These are phyloP conservation scores for Drosophila kuntzei DNA, from an alignment of 2,888 invertebrate species.

Conservation along the genomic window DNA sequence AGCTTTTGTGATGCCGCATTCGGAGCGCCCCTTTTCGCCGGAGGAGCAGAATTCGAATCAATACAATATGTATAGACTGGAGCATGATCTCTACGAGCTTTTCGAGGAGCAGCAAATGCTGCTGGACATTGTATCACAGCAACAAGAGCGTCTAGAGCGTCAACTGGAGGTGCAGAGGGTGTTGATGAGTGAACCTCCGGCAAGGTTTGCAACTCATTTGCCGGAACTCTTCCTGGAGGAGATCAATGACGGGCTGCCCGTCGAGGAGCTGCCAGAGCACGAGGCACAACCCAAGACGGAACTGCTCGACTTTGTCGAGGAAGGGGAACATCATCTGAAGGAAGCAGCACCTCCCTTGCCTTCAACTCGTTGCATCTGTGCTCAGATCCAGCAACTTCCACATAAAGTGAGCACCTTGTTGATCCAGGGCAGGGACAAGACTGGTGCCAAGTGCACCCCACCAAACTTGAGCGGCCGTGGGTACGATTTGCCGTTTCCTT, in stretches of 20 bases:
- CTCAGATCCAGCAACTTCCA: too few species aligned
- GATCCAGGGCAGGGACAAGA: background rate
- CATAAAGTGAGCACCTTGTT: too few species aligned
- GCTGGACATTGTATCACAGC: constrained; percentile 19
- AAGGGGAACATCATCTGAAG: background rate
- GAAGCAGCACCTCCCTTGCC: background rate
- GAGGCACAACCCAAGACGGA: background rate
- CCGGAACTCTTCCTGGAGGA: constrained; percentile 1
- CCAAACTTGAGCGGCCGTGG: constrained; percentile 38
- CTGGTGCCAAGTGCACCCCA: constrained; percentile 21
- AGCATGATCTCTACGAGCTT: constrained; percentile 37
- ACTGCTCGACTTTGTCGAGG: background rate
- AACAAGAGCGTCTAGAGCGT: constrained; percentile 22
- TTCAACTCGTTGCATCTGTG: constrained; percentile 1
- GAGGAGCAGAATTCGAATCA: constrained; percentile 1
- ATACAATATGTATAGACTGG: background rate
- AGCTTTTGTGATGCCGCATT: constrained; percentile 29
- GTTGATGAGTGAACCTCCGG: background rate
- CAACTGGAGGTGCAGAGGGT: constrained; percentile 12
- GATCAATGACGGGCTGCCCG: background rate
- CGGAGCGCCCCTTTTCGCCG: background rate
- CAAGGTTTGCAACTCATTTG: background rate
- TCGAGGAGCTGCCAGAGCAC: background rate
- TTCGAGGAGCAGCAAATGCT: constrained; percentile 46
- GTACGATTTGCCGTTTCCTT: constrained; percentile 53